Percentiles rank a stretch among this genome's conserved stretches.
Evolutionary conservation across 1,140 invertebrate genomes (phyloP).

Genomic region (Lucilia sericata): DNA sequence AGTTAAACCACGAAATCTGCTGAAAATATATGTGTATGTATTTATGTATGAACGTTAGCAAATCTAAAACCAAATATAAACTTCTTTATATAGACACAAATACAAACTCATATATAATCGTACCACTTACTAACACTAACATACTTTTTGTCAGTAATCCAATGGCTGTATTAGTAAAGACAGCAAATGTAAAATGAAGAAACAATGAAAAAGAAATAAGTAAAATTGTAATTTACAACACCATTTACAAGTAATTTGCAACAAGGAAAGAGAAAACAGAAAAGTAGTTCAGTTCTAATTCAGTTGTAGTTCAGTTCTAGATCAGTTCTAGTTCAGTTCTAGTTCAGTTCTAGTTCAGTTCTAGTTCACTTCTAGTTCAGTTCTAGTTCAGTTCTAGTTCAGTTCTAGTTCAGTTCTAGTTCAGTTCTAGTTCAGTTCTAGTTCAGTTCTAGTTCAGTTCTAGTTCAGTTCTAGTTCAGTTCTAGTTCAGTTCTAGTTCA

Average conservation of each 20-base stretch:
- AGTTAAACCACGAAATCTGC: conserved; percentile 38
- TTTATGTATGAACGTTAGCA: neutral
- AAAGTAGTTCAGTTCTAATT: too few relatives aligned
- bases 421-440: too few relatives aligned
- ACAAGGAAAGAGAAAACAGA: too few relatives aligned
- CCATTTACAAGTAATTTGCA: neutral
- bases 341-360: too few relatives aligned
- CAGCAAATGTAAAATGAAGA: neutral
- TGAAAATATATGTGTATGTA: neutral
- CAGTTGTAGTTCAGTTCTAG: too few relatives aligned
- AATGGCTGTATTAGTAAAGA: neutral
- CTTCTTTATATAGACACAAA: neutral
- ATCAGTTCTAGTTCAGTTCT: too few relatives aligned
- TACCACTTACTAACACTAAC: neutral
- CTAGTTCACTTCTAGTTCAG: too few relatives aligned
- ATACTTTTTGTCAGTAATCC: neutral
- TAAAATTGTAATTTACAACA: neutral
- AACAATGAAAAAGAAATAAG: neutral
- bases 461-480: too few relatives aligned
- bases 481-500: too few relatives aligned
- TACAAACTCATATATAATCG: neutral
- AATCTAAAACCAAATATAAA: neutral
- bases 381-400: too few relatives aligned
- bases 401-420: too few relatives aligned
- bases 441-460: too few relatives aligned